Evolutionary conservation across 2,888 invertebrate genomes (phyloP).

Genomic region (Synergus japonicus): DNA sequence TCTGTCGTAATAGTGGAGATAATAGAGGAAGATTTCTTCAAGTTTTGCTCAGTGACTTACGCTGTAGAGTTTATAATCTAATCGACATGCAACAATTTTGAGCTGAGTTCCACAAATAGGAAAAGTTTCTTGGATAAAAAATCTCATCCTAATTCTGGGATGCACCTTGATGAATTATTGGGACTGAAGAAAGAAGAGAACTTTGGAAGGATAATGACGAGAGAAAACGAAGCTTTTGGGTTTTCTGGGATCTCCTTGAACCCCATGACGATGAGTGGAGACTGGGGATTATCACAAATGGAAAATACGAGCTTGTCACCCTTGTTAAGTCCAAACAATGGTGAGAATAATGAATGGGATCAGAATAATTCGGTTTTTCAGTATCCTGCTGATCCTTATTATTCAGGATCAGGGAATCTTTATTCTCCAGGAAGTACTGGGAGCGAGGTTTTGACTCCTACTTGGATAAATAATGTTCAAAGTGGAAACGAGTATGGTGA

Average conservation of each 20-base stretch:
- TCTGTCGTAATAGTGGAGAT: constrained; percentile 24
- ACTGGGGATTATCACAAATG: constrained; percentile 61
- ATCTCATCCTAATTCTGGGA: constrained; percentile 1
- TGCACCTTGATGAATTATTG: constrained; percentile 54
- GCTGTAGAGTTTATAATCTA: background rate
- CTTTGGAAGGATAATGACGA: constrained; percentile 43
- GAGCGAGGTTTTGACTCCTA: constrained; percentile 67
- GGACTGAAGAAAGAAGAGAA: constrained; percentile 43
- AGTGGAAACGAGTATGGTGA: constrained; percentile 61
- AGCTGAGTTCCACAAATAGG: background rate
- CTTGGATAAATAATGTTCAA: constrained; percentile 58
- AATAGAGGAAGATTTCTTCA: background rate
- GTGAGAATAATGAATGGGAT: constrained; percentile 66
- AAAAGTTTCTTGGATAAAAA: background rate
- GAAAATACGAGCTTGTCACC: constrained; percentile 57
- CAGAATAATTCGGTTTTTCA: constrained; percentile 65
- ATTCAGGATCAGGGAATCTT: constrained; percentile 47
- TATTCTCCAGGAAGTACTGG: constrained; percentile 64
- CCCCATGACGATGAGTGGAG: constrained; percentile 24
- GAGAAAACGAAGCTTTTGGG: constrained; percentile 49
- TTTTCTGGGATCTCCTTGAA: constrained; percentile 46
- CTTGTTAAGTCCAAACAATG: constrained; percentile 53
- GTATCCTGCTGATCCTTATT: constrained; percentile 58
- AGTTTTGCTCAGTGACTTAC: background rate
- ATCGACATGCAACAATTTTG: constrained; percentile 3